A percentile compares a stretch with the other conserved stretches of the same genome.
Conservation (phyloP, 2,888 invertebrate species). For the Lobophora halterata region DNA sequence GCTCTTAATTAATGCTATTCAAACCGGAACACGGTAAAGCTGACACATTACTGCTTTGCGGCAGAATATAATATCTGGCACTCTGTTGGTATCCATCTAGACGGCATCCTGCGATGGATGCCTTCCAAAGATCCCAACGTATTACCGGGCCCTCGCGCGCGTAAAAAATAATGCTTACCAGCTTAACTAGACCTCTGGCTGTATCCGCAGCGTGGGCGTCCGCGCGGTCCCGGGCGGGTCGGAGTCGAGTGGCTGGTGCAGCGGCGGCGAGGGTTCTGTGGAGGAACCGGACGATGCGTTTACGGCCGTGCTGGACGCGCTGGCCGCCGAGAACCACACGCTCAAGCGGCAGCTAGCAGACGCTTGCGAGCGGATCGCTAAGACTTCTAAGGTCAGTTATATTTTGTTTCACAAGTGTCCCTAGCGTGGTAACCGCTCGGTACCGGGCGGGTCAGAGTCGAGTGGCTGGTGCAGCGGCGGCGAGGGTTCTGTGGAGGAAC, state of each 20-base stretch:
- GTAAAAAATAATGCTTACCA: too few relatives aligned
- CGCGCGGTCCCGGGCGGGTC: slow-evolving; percentile 78
- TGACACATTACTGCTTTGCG: too few relatives aligned
- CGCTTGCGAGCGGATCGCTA: slow-evolving; percentile 90
- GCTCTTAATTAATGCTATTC: too few relatives aligned
- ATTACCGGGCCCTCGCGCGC: too few relatives aligned
- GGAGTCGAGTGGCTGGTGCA: slow-evolving; percentile 82
- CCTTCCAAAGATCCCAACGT: too few relatives aligned
- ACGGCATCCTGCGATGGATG: too few relatives aligned
- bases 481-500: slow-evolving; percentile 83
- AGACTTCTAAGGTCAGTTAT: slow-evolving; percentile 87
- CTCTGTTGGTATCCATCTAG: too few relatives aligned
- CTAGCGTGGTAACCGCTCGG: slow-evolving; percentile 71
- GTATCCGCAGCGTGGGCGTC: slow-evolving; percentile 64
- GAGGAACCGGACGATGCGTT: slow-evolving; percentile 88
- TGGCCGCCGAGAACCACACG: slow-evolving; percentile 91
- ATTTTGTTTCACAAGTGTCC: neutral
- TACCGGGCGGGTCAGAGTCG: slow-evolving; percentile 81
- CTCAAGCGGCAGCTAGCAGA: slow-evolving; percentile 91
- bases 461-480: slow-evolving; percentile 81
- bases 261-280: slow-evolving; percentile 79
- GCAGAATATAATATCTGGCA: too few relatives aligned
- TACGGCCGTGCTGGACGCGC: slow-evolving; percentile 89
- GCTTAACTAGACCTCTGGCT: slow-evolving; percentile 5
- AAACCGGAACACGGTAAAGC: too few relatives aligned